Percentiles rank a stretch among this genome's conserved stretches.
phyloP scores from a whole-genome alignment of 1,140 invertebrate species.

The Cecropterus lyciades region DNA sequence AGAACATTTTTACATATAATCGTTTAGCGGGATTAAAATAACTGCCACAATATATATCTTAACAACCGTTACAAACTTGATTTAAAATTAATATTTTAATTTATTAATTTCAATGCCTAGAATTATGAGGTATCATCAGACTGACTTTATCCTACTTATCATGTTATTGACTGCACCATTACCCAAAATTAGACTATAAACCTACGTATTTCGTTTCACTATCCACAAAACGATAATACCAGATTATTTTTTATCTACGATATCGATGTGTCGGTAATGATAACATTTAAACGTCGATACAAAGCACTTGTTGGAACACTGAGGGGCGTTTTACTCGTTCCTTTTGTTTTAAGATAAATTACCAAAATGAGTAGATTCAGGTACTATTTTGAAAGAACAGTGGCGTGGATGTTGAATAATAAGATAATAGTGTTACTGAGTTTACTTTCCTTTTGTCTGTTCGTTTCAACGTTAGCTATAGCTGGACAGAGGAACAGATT shows the following conservation, averaged over 20 bases:
- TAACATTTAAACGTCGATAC: constrained; percentile 8
- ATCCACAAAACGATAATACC: neutral
- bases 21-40: too few species aligned
- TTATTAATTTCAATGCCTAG: too few species aligned
- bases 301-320: constrained; percentile 13
- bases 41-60: too few species aligned
- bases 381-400: constrained; percentile 58
- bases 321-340: neutral
- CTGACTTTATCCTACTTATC: too few species aligned
- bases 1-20: too few species aligned
- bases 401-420: constrained; percentile 70
- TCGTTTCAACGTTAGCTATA: constrained; percentile 65
- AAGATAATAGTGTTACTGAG: constrained; percentile 72
- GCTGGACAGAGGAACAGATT: constrained; percentile 62
- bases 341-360: neutral
- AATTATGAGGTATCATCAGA: too few species aligned
- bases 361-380: constrained; percentile 57
- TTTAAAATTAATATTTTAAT: too few species aligned
- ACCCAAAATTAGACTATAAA: constrained; percentile 1
- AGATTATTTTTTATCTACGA: constrained; percentile 2
- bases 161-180: neutral
- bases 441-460: constrained; percentile 65
- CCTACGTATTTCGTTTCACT: neutral
- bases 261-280: constrained; percentile 11
- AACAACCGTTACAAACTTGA: too few species aligned